Base-by-base conservation (phyloP, 2,888 invertebrate species). In the Cacoxenus indagator region DNA sequence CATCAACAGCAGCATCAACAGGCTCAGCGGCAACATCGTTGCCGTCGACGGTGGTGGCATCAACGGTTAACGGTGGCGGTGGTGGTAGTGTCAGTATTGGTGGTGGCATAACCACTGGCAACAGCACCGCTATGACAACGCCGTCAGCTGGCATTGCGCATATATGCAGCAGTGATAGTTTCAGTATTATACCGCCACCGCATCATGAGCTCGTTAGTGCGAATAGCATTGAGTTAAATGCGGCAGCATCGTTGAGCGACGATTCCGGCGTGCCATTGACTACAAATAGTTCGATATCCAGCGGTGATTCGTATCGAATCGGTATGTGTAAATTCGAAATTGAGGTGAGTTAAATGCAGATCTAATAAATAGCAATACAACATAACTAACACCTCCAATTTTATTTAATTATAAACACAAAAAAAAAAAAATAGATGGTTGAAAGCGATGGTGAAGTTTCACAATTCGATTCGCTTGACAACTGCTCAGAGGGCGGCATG, bases 401-500 rank as follows among this genome's bases (percentile, higher is more conserved):
- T n/a, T n/a, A n/a, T n/a, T n/a, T n/a, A n/a, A n/a, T n/a, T n/a
- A n/a, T n/a, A n/a, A n/a, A n/a, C n/a, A n/a, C n/a, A n/a, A n/a
- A n/a, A n/a, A n/a, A n/a, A n/a, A n/a, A n/a, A n/a, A n/a, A n/a
- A 9, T 31, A 93, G 93, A 90, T 93, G 87, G 92, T 93, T 89
- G 94, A 94, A 87, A 95, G 94, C 87, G 95, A 95, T 87, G 93
- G 93, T 82, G 94, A 94, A 87, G 89, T 94, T 72, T 94, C 94
- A n/a, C 92, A 93, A 85, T 92, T 92, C 79, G 94, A 94, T 88
- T 94, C 94, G 11, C 89, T 93, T 77, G 94, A 94, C 87, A 91
- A 93, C 68, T 88, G 87, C 70, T 93, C 94, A 4, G 94, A 94
- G 85, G 91, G 91, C 22, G 90, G 92, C 29, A 94, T 94, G 92